Percentiles rank a stretch among this genome's conserved stretches.
These are phyloP conservation scores for Chrysocyon brachyurus DNA, from an alignment of 2,797 vertebrate genomes.

Conservation along the genomic window DNA sequence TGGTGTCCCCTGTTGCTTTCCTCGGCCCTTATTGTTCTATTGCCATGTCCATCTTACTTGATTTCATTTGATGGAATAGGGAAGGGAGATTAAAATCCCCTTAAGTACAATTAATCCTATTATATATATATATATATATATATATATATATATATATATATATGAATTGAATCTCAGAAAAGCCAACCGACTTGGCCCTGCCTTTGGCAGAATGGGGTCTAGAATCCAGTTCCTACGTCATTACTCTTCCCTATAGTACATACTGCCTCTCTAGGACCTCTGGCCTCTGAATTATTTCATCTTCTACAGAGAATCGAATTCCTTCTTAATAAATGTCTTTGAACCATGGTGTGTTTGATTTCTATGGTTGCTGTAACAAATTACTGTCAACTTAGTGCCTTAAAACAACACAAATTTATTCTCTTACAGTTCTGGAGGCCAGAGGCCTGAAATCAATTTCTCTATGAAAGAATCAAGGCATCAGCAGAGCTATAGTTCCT, in stretches of 20 bases:
- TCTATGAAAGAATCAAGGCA: background rate
- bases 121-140: background rate
- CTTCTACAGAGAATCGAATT: conserved; percentile 5
- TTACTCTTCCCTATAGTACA: background rate
- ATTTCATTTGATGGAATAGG: background rate
- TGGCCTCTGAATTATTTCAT: background rate
- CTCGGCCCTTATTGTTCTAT: background rate
- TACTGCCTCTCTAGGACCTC: background rate
- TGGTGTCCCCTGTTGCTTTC: background rate
- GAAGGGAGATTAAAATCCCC: background rate
- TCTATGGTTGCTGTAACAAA: background rate
- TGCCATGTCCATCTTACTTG: background rate
- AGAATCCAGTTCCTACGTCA: background rate
- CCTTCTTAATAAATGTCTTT: background rate
- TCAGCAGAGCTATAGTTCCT: background rate
- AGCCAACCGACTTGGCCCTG: background rate
- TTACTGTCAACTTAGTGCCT: background rate
- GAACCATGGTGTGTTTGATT: background rate
- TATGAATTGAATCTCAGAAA: conserved; percentile 6
- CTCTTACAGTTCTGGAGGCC: background rate
- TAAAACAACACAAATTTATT: conserved; percentile 15
- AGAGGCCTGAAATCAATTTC: background rate
- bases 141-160: background rate
- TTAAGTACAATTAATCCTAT: background rate
- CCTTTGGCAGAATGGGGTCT: background rate